phyloP scores from a whole-genome alignment of 2,888 invertebrate species.

The Cacoxenus indagator region DNA sequence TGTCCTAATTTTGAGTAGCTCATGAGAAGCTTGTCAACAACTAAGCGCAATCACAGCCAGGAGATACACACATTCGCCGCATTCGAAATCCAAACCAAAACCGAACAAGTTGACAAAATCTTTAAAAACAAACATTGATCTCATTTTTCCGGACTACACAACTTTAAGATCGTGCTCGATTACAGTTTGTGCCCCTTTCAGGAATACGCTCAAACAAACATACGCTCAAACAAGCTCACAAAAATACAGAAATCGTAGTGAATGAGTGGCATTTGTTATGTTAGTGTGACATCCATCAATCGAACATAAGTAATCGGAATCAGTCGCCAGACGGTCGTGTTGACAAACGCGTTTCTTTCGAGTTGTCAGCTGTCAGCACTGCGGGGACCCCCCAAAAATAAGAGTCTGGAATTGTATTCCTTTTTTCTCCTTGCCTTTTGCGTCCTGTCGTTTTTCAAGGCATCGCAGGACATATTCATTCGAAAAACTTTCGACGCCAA shows the following conservation, averaged over 20 bases:
- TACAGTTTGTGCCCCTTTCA: not conserved
- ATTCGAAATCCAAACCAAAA: not conserved
- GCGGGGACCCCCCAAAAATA: slow-evolving; percentile 52
- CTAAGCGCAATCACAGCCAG: not conserved
- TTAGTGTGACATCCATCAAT: slow-evolving; percentile 62
- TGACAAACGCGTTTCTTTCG: slow-evolving; percentile 43
- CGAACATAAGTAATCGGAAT: slow-evolving; percentile 28
- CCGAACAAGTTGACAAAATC: slow-evolving; percentile 57
- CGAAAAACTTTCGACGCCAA: not conserved
- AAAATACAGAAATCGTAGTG: slow-evolving; percentile 23
- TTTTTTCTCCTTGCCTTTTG: not conserved
- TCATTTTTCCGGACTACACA: slow-evolving; percentile 16
- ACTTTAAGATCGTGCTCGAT: slow-evolving; percentile 5
- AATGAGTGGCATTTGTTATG: slow-evolving; percentile 57
- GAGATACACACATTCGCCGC: too few relatives aligned
- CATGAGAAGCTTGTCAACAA: not conserved
- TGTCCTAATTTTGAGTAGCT: too few relatives aligned
- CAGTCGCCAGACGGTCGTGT: slow-evolving; percentile 27
- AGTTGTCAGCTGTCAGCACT: slow-evolving; percentile 43
- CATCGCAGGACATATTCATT: slow-evolving; percentile 12
- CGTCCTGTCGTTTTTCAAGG: slow-evolving; percentile 19
- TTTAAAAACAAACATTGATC: slow-evolving; percentile 54
- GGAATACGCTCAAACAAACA: not conserved
- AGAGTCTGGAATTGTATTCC: not conserved
- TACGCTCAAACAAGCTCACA: not conserved